Evolutionary conservation across 2,113 vertebrate species (phyloP).

Genomic region (Peucedramus taeniatus): DNA sequence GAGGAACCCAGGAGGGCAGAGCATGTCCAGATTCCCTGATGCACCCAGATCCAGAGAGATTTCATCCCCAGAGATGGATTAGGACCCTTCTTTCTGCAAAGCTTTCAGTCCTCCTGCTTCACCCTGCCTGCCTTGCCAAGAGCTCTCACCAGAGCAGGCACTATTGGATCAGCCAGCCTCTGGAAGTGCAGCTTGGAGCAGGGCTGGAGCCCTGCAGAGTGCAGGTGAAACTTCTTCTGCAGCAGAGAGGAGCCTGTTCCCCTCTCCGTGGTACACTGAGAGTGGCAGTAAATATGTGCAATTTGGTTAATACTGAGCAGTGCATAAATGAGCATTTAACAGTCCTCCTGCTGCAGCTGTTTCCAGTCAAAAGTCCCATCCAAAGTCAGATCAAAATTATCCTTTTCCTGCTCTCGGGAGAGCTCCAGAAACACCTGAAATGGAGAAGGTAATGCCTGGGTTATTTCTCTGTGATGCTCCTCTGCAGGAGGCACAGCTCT

Average conservation of each 20-base stretch:
- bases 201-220: not conserved
- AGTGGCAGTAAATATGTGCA: not conserved
- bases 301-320: not conserved
- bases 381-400: conserved; percentile 3
- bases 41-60: not conserved
- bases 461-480: not conserved
- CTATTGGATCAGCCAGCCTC: not conserved
- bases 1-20: not conserved
- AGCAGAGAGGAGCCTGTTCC: not conserved
- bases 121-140: not conserved
- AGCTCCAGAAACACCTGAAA: conserved; percentile 72
- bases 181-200: not conserved
- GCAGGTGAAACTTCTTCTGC: not conserved
- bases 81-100: not conserved
- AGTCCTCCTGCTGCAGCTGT: conserved; percentile 55
- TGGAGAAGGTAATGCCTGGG: not conserved
- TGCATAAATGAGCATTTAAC: not conserved
- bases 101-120: not conserved
- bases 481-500: not conserved
- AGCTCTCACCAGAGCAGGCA: not conserved
- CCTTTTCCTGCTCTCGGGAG: conserved; percentile 67
- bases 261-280: rapidly evolving
- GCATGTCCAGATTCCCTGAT: rapidly evolving
- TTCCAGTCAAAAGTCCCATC: conserved; percentile 60
- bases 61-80: not conserved